Evolutionary conservation across 2,113 vertebrate species (phyloP), one percentile per base, ranked within the genome.

Genomic region (Caranx melampygus): DNA sequence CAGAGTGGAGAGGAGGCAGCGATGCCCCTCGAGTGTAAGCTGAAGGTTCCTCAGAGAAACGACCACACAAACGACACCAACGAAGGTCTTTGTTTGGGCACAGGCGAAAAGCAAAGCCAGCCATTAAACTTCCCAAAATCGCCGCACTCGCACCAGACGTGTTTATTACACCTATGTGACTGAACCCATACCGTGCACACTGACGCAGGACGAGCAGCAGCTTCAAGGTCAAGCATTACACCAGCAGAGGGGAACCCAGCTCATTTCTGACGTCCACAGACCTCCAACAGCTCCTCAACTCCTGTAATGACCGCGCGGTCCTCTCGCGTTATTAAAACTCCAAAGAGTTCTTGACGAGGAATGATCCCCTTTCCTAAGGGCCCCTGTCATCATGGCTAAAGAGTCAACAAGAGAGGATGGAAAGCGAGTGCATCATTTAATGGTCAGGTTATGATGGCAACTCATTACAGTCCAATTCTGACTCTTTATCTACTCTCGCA

Each of bases 341-440:
- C 97, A 5, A 96, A 95, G 75, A 95, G 78, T 97, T 97, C 88
- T 92, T 97, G 88, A 97, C 8, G 96, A 96, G 60, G 94, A 95
- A 82, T 91, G 8, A 91, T 94, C 75, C 83, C 91, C 33, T 92
- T 92, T 66, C 88, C 91, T 11, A 90, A 83, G 71, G 82, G 52
- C 68, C 86, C 86, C 58, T 84, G 11, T 90, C 92, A 64, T 85
- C 92, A 3, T 91, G 81, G 78, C 72, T 77, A 47, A 90, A 92
- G 72, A 85, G 45, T 78, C 86, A 92, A 49, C 69, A 82, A 90
- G 33, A 47, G 87, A 87, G 4, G 93, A 89, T 0, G 79, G 73
- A 31, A 90, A 64, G 51, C 70, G 7, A 70, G 65, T 7, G 4
- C 49, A 4, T 88, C 87, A 0, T 34, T 51, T 21, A 62, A 82